Conservation (phyloP, 2,113 vertebrate genomes). For the Eublepharis macularius region DNA sequence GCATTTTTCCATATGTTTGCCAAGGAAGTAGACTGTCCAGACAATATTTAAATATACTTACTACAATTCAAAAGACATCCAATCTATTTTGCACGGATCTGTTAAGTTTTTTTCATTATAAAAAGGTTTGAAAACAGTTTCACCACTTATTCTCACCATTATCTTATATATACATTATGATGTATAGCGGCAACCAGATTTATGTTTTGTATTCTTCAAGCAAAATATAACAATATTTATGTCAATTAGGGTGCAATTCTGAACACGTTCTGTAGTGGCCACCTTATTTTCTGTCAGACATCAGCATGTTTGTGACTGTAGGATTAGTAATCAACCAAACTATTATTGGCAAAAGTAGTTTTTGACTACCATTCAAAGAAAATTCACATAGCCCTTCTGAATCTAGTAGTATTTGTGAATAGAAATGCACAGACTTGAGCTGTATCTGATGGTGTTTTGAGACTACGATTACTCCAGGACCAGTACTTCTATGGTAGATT, state of each 20-base stretch:
- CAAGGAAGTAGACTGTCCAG: constrained; percentile 8
- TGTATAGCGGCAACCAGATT: background rate
- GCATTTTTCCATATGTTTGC: background rate
- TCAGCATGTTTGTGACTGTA: background rate
- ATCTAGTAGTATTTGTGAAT: background rate
- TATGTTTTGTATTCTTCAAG: background rate
- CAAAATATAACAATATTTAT: background rate
- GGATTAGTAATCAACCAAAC: background rate
- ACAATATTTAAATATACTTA: background rate
- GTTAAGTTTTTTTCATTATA: background rate
- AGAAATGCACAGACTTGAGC: background rate
- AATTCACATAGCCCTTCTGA: background rate
- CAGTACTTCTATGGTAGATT: constrained; percentile 54
- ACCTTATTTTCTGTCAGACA: background rate
- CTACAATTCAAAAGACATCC: background rate
- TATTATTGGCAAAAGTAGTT: background rate
- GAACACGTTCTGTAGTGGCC: background rate
- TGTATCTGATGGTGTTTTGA: background rate
- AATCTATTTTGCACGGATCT: background rate
- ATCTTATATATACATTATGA: background rate
- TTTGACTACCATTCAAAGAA: background rate
- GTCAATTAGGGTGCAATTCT: background rate
- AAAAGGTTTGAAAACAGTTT: background rate
- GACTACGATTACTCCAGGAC: constrained; percentile 29
- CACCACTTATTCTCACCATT: background rate